Percentiles rank a stretch among this genome's conserved stretches.
Conservation (phyloP, 2,888 invertebrate species). For the Drosophila prolongata region DNA sequence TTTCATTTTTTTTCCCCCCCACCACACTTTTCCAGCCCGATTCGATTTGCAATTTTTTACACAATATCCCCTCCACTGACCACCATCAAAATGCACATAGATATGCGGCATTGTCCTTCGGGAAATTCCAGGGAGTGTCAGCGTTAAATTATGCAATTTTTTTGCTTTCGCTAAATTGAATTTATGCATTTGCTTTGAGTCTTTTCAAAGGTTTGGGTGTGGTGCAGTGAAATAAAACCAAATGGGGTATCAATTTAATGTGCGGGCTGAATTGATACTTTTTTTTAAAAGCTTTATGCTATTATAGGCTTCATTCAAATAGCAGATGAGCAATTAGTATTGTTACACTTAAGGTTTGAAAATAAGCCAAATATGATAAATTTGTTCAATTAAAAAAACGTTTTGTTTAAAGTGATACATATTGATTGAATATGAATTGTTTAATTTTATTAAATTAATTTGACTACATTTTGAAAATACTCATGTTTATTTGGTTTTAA, state of each 20-base stretch:
- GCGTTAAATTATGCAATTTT: slow-evolving; percentile 71
- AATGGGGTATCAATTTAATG: slow-evolving; percentile 26
- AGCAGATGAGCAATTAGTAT: no score
- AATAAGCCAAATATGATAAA: no score
- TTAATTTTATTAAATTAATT: no score
- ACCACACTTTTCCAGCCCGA: slow-evolving; percentile 60
- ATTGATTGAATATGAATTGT: no score
- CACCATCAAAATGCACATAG: slow-evolving; percentile 6
- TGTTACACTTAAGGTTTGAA: no score
- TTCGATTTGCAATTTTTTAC: slow-evolving; percentile 78
- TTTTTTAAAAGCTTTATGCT: neutral
- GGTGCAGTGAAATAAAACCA: neutral
- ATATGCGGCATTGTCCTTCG: slow-evolving; percentile 27
- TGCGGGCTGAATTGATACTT: neutral
- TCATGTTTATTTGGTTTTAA: no score
- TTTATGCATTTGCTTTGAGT: slow-evolving; percentile 64
- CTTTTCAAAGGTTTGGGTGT: slow-evolving; percentile 9
- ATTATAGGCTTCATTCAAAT: no score
- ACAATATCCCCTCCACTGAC: slow-evolving; percentile 9
- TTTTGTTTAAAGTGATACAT: no score
- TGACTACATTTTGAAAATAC: no score
- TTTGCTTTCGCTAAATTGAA: slow-evolving; percentile 64
- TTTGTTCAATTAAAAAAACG: no score
- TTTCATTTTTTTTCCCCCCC: slow-evolving; percentile 9
- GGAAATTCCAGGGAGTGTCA: slow-evolving; percentile 56